Percentiles rank a stretch among this genome's conserved stretches.
Evolutionary conservation across 2,113 vertebrate species (phyloP).

Genomic region (Esox niger): DNA sequence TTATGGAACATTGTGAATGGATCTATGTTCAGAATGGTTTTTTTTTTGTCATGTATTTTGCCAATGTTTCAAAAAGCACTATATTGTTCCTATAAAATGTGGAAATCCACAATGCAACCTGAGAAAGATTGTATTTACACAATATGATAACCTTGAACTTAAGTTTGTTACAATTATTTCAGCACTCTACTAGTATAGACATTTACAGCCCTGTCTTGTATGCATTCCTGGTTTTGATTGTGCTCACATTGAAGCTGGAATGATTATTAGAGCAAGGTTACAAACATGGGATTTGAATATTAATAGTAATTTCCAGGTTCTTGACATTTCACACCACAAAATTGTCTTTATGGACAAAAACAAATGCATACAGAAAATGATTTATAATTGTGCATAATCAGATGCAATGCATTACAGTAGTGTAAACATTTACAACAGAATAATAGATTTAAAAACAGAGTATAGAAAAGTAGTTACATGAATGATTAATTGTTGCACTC

Average conservation of each 20-base stretch:
- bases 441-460: slow-evolving; percentile 30
- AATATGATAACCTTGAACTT: not conserved
- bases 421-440: slow-evolving; percentile 34
- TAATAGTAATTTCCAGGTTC: too few species aligned
- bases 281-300: too few species aligned
- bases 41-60: not conserved
- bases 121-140: too few species aligned
- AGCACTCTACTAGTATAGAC: too few species aligned
- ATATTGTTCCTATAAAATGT: not conserved
- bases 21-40: not conserved
- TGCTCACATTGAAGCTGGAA: too few species aligned
- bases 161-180: too few species aligned
- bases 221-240: too few species aligned
- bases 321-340: too few species aligned
- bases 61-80: not conserved
- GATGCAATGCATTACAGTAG: slow-evolving; percentile 47
- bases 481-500: slow-evolving; percentile 2
- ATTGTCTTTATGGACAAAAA: too few species aligned
- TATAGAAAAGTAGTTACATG: not conserved
- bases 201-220: too few species aligned
- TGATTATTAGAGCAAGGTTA: too few species aligned
- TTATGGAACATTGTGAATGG: not conserved
- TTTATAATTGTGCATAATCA: slow-evolving; percentile 28
- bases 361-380: not conserved
- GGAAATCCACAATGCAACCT: too few species aligned